phyloP scores from a whole-genome alignment of 2,113 vertebrate genomes.

The Amphilophus citrinellus region DNA sequence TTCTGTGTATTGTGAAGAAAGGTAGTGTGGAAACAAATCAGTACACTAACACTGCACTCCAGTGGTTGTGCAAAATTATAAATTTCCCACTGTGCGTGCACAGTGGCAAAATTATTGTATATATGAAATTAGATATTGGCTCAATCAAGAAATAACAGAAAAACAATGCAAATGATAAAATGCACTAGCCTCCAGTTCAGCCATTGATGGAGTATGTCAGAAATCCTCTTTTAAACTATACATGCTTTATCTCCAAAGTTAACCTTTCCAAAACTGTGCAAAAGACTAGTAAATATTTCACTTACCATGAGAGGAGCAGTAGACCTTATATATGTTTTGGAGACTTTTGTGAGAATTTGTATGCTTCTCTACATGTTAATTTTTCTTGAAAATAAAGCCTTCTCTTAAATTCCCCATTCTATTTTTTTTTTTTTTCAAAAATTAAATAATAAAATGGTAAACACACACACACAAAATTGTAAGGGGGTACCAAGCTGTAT shows the following conservation, averaged over 20 bases:
- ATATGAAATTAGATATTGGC: neutral
- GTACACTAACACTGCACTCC: no score
- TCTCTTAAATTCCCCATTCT: no score
- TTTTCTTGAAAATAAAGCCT: no score
- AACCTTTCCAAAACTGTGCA: neutral
- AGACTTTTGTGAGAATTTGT: no score
- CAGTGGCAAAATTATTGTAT: neutral
- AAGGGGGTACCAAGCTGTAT: neutral
- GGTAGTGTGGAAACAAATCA: no score
- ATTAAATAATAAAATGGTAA: no score
- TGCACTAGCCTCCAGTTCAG: no score
- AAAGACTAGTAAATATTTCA: neutral
- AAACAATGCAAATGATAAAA: neutral
- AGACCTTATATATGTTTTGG: no score
- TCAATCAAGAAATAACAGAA: neutral
- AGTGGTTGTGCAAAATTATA: neutral
- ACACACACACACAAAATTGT: no score
- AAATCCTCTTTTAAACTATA: neutral
- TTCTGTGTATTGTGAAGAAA: neutral
- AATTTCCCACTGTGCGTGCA: neutral
- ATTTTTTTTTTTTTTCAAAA: no score
- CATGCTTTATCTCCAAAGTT: neutral
- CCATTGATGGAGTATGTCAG: neutral
- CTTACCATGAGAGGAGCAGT: neutral
- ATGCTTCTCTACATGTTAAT: no score